Percentiles rank a stretch among this genome's conserved stretches.
Evolutionary conservation across 2,113 vertebrate genomes (phyloP).

Genomic region (Pteruthius melanotis): DNA sequence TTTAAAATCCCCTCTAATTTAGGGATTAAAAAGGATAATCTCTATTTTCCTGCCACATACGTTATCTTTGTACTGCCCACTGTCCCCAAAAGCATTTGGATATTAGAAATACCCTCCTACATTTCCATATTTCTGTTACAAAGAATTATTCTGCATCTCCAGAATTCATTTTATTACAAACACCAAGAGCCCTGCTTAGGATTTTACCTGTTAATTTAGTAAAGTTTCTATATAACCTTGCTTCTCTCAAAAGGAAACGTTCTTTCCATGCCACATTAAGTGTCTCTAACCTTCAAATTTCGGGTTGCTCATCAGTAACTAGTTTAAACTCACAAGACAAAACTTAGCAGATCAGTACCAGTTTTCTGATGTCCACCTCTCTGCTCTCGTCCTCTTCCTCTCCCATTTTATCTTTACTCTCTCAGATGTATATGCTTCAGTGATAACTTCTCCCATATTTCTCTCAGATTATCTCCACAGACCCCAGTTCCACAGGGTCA

Average conservation of each 20-base stretch:
- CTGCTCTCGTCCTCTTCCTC: neutral
- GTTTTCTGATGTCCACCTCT: neutral
- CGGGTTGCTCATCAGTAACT: neutral
- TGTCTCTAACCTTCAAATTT: neutral
- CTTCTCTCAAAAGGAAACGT: neutral
- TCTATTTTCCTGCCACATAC: neutral
- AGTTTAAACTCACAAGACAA: neutral
- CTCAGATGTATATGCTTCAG: neutral
- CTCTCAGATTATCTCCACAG: neutral
- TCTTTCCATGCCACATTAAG: neutral
- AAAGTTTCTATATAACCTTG: neutral
- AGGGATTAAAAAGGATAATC: neutral
- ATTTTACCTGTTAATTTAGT: neutral
- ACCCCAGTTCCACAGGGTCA: neutral
- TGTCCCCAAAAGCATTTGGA: neutral
- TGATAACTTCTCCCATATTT: neutral
- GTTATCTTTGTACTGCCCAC: neutral
- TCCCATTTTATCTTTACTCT: neutral
- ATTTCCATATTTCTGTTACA: neutral
- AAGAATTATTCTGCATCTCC: neutral
- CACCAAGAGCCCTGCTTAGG: neutral
- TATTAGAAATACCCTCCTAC: neutral
- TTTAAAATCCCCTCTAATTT: neutral
- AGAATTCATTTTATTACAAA: neutral
- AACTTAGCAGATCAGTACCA: neutral